Percentiles rank a stretch among this genome's conserved stretches.
These are phyloP conservation scores for Anguilla anguilla DNA, from an alignment of 2,797 vertebrate species.

Conservation along the genomic window DNA sequence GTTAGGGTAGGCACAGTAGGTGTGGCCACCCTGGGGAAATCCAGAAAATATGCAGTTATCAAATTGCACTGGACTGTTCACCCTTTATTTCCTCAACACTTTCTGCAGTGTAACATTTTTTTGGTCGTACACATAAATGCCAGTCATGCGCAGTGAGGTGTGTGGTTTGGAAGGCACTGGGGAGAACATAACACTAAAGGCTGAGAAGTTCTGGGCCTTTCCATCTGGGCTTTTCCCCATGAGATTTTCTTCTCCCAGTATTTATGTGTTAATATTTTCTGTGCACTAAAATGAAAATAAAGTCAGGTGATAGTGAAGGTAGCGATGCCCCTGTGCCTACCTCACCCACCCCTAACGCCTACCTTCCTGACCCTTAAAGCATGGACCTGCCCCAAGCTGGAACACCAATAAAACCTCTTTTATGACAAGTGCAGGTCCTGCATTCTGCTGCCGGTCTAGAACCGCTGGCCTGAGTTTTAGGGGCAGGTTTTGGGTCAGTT, in stretches of 20 bases:
- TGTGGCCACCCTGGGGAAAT: not conserved
- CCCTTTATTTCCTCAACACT: not conserved
- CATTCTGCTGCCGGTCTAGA: not conserved
- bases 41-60: not conserved
- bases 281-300: not conserved
- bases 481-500: not conserved
- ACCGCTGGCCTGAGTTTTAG: not conserved
- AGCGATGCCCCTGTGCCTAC: not conserved
- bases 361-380: not conserved
- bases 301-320: not conserved
- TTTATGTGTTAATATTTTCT: not conserved
- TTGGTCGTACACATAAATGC: not conserved
- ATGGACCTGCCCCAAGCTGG: not conserved
- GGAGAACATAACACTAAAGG: not conserved
- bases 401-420: not conserved
- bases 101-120: not conserved
- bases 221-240: not conserved
- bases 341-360: conserved; percentile 34
- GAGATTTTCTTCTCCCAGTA: not conserved
- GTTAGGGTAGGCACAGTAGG: not conserved
- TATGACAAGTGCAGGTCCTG: not conserved
- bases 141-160: not conserved
- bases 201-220: not conserved
- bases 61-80: not conserved
- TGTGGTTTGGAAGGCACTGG: not conserved